A percentile compares a stretch with the other conserved stretches of the same genome.
Evolutionary conservation across 2,797 vertebrate species (phyloP).

Genomic region (Pangasius krempfi): DNA sequence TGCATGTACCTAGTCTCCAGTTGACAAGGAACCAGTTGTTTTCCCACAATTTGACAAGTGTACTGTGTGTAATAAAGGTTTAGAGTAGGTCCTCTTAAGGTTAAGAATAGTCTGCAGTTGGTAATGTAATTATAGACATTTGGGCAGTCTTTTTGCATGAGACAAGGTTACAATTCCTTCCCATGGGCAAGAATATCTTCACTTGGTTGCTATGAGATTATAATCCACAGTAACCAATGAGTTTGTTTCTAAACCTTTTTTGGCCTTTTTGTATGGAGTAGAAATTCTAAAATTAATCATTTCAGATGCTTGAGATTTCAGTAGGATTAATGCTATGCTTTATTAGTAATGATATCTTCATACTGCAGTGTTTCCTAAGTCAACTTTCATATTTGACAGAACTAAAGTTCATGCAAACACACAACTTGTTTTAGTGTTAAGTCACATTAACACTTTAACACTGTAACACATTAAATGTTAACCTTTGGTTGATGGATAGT

Average conservation of each 20-base stretch:
- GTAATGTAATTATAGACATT: slow-evolving; percentile 50
- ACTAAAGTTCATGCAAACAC: not conserved
- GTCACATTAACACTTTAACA: not conserved
- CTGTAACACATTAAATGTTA: not conserved
- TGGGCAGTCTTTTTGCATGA: slow-evolving; percentile 48
- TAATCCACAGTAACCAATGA: not conserved
- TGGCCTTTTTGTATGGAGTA: not conserved
- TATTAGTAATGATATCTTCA: not conserved
- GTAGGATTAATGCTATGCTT: not conserved
- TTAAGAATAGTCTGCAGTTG: slow-evolving; percentile 73
- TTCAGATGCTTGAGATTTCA: not conserved
- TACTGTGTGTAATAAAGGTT: slow-evolving; percentile 38
- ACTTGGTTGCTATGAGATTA: not conserved
- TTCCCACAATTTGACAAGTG: no score
- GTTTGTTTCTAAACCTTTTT: not conserved
- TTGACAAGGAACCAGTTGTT: no score
- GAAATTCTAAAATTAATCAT: not conserved
- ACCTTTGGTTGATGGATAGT: not conserved
- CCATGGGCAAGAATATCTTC: slow-evolving; percentile 18
- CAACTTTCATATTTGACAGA: not conserved
- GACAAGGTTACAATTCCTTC: slow-evolving; percentile 26
- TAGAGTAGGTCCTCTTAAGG: not conserved
- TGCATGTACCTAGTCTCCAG: no score
- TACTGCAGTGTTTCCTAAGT: not conserved
- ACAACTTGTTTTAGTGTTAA: not conserved